These are phyloP conservation scores for Sebastes cheni DNA, from an alignment of 2,797 vertebrate species.

Conservation along the genomic window DNA sequence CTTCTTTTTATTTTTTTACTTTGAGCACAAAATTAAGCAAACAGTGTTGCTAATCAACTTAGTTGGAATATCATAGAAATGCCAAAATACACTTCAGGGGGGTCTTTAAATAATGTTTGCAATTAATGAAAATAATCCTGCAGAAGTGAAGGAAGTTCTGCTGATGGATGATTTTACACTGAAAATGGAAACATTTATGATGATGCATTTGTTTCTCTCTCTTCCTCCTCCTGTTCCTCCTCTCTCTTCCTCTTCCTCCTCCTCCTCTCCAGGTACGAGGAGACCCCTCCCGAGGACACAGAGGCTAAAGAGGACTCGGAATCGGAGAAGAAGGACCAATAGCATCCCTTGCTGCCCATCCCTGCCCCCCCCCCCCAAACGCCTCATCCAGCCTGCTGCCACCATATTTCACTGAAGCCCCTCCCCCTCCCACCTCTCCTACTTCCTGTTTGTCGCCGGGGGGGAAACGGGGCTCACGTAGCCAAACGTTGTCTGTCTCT, in stretches of 20 bases:
- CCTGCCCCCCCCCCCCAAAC: not conserved
- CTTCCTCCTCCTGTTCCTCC: not conserved
- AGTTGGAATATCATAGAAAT: too few relatives aligned
- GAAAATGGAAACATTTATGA: not conserved
- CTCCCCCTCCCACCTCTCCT: not conserved
- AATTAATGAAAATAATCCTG: too few relatives aligned
- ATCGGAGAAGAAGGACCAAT: slow-evolving; percentile 82
- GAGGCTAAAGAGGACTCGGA: slow-evolving; percentile 72
- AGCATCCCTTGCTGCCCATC: slow-evolving; percentile 19
- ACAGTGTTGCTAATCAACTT: too few relatives aligned
- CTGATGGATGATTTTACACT: not conserved
- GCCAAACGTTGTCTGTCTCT: slow-evolving; percentile 42
- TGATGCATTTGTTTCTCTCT: not conserved
- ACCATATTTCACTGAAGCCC: slow-evolving; percentile 58
- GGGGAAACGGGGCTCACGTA: slow-evolving; percentile 32
- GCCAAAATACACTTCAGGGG: too few relatives aligned
- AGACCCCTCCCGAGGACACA: slow-evolving; percentile 68
- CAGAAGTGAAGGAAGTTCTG: not conserved
- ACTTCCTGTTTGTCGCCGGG: slow-evolving; percentile 10
- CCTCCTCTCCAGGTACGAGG: slow-evolving; percentile 77
- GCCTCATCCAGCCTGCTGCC: slow-evolving; percentile 33
- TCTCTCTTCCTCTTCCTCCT: not conserved
- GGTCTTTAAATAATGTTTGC: too few relatives aligned
- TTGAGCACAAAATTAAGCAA: too few relatives aligned
- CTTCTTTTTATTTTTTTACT: too few relatives aligned